These are phyloP conservation scores for Tetramorium bicarinatum DNA, from an alignment of 2,888 invertebrate species.

Conservation along the genomic window DNA sequence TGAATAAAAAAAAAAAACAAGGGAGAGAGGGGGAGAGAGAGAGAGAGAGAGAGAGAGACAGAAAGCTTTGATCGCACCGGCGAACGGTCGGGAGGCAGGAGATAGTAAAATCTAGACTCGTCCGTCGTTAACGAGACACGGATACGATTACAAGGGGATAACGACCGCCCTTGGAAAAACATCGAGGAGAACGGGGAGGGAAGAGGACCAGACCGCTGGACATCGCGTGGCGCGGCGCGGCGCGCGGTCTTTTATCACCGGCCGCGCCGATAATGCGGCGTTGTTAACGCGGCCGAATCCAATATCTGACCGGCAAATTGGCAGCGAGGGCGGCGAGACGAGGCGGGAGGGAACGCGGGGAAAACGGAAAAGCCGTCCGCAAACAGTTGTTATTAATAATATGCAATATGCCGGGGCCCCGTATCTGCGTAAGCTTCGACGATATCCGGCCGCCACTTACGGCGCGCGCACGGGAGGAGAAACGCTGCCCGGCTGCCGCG, in stretches of 20 bases:
- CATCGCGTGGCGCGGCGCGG: conserved; percentile 25
- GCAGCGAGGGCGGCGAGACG: conserved; percentile 6
- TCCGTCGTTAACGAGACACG: conserved; percentile 54
- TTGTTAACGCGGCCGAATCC: conserved; percentile 53
- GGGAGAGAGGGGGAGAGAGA: not conserved
- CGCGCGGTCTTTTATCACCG: conserved; percentile 44
- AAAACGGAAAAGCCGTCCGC: conserved; percentile 55
- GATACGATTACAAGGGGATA: conserved; percentile 58
- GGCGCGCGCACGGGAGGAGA: conserved; percentile 70
- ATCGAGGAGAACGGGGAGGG: not conserved
- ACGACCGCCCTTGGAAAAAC: conserved; percentile 57
- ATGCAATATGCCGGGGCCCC: conserved; percentile 34
- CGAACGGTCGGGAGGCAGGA: conserved; percentile 23
- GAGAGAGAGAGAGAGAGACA: not conserved
- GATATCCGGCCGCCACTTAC: conserved; percentile 44
- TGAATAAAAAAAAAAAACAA: not conserved
- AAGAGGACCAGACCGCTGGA: conserved; percentile 23
- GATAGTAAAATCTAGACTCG: conserved; percentile 56
- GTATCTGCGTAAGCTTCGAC: conserved; percentile 49
- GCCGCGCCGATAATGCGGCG: conserved; percentile 49
- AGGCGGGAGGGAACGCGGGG: not conserved
- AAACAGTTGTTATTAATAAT: conserved; percentile 74
- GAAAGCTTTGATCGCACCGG: conserved; percentile 6
- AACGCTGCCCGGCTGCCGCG: conserved; percentile 73
- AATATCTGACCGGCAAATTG: conserved; percentile 50